Evolutionary conservation across 2,113 vertebrate genomes (phyloP).

Genomic region (Cervus canadensis): DNA sequence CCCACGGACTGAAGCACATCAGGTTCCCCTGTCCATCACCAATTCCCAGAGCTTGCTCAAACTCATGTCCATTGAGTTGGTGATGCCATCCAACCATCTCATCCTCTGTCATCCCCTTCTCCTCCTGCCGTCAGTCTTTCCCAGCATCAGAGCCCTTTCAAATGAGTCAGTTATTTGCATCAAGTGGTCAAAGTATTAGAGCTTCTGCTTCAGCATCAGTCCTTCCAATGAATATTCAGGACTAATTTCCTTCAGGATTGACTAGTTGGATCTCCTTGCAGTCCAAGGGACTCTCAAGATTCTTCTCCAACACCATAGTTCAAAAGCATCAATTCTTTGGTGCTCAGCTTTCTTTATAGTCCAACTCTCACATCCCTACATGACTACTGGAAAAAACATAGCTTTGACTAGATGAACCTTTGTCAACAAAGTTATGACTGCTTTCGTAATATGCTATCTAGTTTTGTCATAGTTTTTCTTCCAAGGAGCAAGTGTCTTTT

Average conservation of each 20-base stretch:
- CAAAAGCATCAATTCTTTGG: neutral
- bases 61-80: neutral
- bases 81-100: neutral
- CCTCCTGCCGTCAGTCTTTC: neutral
- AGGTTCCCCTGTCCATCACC: neutral
- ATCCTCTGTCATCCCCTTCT: neutral
- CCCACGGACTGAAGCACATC: neutral
- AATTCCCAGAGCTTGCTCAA: neutral
- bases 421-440: neutral
- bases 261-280: neutral
- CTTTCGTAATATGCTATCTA: neutral
- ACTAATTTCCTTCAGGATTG: neutral
- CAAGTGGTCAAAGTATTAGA: neutral
- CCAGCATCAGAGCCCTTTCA: neutral
- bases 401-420: neutral
- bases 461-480: neutral
- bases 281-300: neutral
- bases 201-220: neutral
- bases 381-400: neutral
- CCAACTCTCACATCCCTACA: neutral
- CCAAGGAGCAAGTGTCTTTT: neutral
- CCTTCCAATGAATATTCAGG: neutral
- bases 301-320: neutral
- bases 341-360: fast-evolving
- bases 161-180: neutral